phyloP scores from a whole-genome alignment of 2,888 invertebrate genomes.

The Hoplodrina blanda region DNA sequence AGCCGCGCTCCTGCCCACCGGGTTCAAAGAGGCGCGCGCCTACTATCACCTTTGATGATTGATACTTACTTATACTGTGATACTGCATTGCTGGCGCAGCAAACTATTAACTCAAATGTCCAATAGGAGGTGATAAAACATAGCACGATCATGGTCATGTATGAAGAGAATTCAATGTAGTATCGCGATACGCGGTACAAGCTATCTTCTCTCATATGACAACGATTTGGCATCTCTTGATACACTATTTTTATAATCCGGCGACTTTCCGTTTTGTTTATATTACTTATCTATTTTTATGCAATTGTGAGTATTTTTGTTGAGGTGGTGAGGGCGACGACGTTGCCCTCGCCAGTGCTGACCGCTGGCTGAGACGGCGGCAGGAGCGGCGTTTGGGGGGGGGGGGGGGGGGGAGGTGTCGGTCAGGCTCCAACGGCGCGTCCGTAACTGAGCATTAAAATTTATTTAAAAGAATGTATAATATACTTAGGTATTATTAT shows the following conservation, averaged over 20 bases:
- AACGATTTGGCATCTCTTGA: slow-evolving; percentile 57
- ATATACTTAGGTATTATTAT: no score
- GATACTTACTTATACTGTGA: no score
- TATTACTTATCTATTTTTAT: slow-evolving; percentile 47
- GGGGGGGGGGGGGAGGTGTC: not conserved
- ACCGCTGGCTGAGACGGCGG: no score
- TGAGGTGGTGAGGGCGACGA: slow-evolving; percentile 15
- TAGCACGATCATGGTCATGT: no score
- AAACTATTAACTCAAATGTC: no score
- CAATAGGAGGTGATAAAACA: no score
- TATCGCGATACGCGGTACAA: slow-evolving; percentile 13
- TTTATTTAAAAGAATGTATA: not conserved
- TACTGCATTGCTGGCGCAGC: no score
- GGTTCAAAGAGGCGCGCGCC: no score
- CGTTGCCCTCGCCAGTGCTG: not conserved
- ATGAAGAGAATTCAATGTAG: not conserved
- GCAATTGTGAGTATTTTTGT: slow-evolving; percentile 37
- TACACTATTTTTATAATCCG: slow-evolving; percentile 57
- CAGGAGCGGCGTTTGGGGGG: not conserved
- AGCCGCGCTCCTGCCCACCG: no score
- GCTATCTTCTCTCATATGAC: slow-evolving; percentile 17
- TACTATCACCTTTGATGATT: no score
- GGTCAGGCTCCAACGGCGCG: no score
- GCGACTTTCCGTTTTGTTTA: slow-evolving; percentile 48
- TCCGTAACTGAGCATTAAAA: no score